Evolutionary conservation across 2,888 invertebrate species (phyloP).

Genomic region (Rotaria macrura): DNA sequence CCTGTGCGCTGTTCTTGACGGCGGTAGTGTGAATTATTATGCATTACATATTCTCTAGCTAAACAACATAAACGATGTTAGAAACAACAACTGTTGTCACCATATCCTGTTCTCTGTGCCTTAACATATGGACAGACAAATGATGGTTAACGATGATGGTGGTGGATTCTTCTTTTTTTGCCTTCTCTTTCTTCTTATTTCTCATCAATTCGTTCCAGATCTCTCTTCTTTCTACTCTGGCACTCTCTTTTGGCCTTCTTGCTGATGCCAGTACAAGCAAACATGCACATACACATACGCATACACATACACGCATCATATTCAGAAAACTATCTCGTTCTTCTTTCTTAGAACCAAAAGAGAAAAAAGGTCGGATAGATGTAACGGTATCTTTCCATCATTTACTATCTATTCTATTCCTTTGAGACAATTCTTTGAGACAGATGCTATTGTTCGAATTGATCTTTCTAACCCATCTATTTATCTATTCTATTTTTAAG

Average conservation of each 20-base stretch:
- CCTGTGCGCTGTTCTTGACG: not conserved
- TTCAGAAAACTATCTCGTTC: not conserved
- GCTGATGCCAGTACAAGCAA: not conserved
- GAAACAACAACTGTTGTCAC: slow-evolving; percentile 1
- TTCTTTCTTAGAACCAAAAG: not conserved
- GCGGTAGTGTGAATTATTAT: not conserved
- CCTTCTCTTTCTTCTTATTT: not conserved
- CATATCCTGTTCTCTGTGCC: not conserved
- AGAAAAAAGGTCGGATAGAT: not conserved
- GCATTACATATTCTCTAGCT: not conserved
- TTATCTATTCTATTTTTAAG: not conserved
- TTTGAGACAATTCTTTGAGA: not conserved
- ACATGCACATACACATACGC: not conserved
- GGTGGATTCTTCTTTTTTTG: not conserved
- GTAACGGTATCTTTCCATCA: not conserved
- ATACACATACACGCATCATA: not conserved
- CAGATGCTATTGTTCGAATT: not conserved
- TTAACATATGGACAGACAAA: not conserved
- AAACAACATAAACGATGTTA: not conserved
- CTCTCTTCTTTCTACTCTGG: not conserved
- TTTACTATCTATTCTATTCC: not conserved
- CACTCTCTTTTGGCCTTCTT: not conserved
- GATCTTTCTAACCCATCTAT: not conserved
- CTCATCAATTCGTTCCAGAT: not conserved
- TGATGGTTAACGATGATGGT: not conserved